phyloP scores from a whole-genome alignment of 2,113 vertebrate species.

The Gnathonemus echidnorhynchus region DNA sequence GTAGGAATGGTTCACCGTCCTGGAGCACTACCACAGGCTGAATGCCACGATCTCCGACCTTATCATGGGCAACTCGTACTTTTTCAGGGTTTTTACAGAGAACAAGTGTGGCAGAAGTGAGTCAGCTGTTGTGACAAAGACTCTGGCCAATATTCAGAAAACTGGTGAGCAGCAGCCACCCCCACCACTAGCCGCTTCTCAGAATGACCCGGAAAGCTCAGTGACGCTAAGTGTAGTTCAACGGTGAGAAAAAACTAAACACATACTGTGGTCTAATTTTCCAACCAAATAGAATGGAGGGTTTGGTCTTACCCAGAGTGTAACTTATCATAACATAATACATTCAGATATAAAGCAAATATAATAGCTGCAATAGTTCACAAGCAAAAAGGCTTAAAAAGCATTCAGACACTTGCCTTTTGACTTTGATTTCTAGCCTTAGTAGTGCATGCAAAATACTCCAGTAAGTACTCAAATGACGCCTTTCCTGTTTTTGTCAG shows the following conservation, averaged over 20 bases:
- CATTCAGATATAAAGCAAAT: background rate
- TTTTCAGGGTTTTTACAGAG: conserved; percentile 79
- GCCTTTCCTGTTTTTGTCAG: background rate
- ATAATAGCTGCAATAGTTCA: background rate
- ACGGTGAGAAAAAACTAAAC: background rate
- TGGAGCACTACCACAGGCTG: conserved; percentile 80
- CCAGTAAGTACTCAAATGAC: background rate
- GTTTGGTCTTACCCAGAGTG: background rate
- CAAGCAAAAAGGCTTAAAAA: background rate
- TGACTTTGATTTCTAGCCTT: background rate
- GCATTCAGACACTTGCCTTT: background rate
- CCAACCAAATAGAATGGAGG: background rate
- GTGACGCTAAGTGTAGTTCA: background rate
- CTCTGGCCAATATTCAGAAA: conserved; percentile 72
- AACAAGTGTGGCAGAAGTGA: conserved; percentile 78
- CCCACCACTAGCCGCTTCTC: background rate
- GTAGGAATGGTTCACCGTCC: conserved; percentile 90
- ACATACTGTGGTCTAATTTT: background rate
- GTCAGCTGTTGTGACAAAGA: conserved; percentile 50
- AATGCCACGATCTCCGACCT: conserved; percentile 89
- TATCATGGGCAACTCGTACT: conserved; percentile 89
- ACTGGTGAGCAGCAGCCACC: conserved; percentile 53
- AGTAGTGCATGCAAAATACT: background rate
- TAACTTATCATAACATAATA: background rate
- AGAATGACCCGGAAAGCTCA: background rate